These are phyloP conservation scores for Phataginus tetradactyla DNA, from an alignment of 2,797 vertebrate genomes.

Conservation along the genomic window DNA sequence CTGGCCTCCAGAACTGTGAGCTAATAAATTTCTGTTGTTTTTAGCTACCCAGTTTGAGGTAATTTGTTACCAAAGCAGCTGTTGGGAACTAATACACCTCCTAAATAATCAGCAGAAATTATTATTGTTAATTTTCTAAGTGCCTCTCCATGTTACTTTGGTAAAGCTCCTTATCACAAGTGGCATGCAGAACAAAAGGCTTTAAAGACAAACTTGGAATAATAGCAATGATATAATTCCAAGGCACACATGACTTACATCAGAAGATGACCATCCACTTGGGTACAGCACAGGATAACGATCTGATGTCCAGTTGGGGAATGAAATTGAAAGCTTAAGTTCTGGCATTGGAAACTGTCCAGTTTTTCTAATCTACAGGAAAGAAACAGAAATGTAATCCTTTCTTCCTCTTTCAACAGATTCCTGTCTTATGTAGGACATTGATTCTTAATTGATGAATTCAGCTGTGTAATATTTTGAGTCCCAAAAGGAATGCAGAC, in stretches of 20 bases:
- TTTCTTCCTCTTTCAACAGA: background rate
- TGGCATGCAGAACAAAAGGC: background rate
- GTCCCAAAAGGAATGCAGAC: background rate
- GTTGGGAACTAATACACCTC: background rate
- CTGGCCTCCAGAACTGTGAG: background rate
- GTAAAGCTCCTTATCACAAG: background rate
- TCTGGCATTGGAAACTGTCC: conserved; percentile 87
- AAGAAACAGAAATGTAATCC: background rate
- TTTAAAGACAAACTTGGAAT: background rate
- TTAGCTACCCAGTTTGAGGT: background rate
- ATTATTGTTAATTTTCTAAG: background rate
- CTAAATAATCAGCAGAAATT: background rate
- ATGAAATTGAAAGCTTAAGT: conserved; percentile 90
- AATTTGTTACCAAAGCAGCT: background rate
- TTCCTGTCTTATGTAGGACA: background rate
- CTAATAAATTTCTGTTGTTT: background rate
- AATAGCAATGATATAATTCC: background rate
- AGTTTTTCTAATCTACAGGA: conserved; percentile 89
- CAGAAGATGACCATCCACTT: conserved; percentile 86
- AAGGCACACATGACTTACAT: conserved; percentile 82
- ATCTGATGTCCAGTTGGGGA: conserved; percentile 88
- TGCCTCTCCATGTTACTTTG: background rate
- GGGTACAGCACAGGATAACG: conserved; percentile 92
- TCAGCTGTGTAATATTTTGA: background rate
- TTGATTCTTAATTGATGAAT: background rate